Base-by-base conservation (phyloP, 2,888 invertebrate species). In the Cryptosula pallasiana region DNA sequence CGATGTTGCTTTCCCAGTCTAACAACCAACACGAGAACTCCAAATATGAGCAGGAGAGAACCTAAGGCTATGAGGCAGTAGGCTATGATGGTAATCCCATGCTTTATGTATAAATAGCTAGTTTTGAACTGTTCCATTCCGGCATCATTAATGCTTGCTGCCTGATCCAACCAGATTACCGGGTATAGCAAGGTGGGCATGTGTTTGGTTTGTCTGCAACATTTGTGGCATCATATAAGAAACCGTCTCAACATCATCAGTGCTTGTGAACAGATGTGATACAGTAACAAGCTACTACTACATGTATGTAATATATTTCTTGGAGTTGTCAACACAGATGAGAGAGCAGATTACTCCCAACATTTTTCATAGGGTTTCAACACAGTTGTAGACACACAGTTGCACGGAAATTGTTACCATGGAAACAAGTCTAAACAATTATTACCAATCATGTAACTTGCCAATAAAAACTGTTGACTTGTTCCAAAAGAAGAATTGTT, bases 341-440 rank as follows among this genome's bases (percentile, higher is more conserved):
- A 35, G 29, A 16, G 69, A 72, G 25, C 73, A 71, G 27, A 63
- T n/a, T n/a, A n/a, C n/a, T n/a, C n/a, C n/a, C n/a, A n/a, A n/a
- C n/a, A 35, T 27, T n/a, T n/a, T n/a, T n/a, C n/a, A n/a, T n/a
- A n/a, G n/a, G n/a, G n/a, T n/a, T n/a, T n/a, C n/a, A n/a, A n/a
- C n/a, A n/a, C n/a, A n/a, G n/a, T n/a, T n/a, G n/a, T n/a, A n/a
- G n/a, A n/a, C n/a, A n/a, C n/a, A n/a, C n/a, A n/a, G n/a, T n/a
- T n/a, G n/a, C n/a, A n/a, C n/a, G n/a, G n/a, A n/a, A n/a, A n/a
- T n/a, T n/a, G n/a, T n/a, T n/a, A n/a, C n/a, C n/a, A n/a, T n/a
- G n/a, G n/a, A n/a, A n/a, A n/a, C n/a, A n/a, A n/a, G n/a, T n/a
- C n/a, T n/a, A n/a, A n/a, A n/a, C n/a, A n/a, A n/a, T n/a, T n/a